Evolutionary conservation across 2,888 invertebrate species (phyloP).

Genomic region (Enoplolaimus lenunculus): DNA sequence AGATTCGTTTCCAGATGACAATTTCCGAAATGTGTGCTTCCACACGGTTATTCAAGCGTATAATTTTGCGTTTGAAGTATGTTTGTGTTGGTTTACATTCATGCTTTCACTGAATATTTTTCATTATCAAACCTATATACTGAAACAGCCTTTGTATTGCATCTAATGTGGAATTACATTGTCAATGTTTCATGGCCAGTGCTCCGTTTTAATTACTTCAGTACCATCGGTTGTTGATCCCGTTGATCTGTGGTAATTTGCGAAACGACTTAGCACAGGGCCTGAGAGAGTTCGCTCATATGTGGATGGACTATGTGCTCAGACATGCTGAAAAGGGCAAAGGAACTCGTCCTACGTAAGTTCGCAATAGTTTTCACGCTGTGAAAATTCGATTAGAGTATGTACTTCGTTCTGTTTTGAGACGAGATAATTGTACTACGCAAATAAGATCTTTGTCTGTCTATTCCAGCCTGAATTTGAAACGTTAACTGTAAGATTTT

Average conservation of each 20-base stretch:
- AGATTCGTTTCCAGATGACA: slow-evolving; percentile 29
- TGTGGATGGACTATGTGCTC: slow-evolving; percentile 78
- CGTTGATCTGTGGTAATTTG: slow-evolving; percentile 49
- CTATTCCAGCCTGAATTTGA: no score
- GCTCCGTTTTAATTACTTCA: no score
- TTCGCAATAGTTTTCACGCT: no score
- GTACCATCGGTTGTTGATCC: slow-evolving; percentile 57
- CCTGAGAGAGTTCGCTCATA: slow-evolving; percentile 56
- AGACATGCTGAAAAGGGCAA: slow-evolving; percentile 58
- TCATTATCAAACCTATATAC: slow-evolving; percentile 26
- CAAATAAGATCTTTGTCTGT: no score
- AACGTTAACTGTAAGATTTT: no score
- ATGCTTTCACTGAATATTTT: background rate
- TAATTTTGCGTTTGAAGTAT: slow-evolving; percentile 72
- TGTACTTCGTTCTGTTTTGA: no score
- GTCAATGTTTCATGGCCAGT: no score
- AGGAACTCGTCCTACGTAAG: background rate
- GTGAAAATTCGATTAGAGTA: no score
- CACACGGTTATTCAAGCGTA: slow-evolving; percentile 72
- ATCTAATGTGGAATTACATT: no score
- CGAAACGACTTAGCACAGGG: slow-evolving; percentile 49
- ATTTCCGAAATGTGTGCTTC: slow-evolving; percentile 52
- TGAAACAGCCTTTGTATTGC: background rate
- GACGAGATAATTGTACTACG: no score
- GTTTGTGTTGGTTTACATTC: slow-evolving; percentile 19